Percentiles rank a stretch among this genome's conserved stretches.
These are phyloP conservation scores for Thaumatotibia leucotreta DNA, from an alignment of 1,140 invertebrate species.

Conservation along the genomic window DNA sequence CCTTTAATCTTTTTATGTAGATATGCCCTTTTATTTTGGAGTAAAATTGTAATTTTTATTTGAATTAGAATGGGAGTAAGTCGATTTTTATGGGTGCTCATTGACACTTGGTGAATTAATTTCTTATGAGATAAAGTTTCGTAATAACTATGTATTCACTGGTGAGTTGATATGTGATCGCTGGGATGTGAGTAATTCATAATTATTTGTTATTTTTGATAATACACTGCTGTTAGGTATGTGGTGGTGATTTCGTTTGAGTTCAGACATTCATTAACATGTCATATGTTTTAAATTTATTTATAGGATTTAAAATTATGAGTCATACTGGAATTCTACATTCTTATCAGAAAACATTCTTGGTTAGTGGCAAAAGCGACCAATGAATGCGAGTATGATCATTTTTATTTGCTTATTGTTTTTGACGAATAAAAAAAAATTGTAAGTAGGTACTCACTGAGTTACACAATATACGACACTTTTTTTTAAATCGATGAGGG, in stretches of 20 bases:
- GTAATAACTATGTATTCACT: constrained; percentile 30
- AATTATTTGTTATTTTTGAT: not conserved
- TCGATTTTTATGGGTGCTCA: constrained; percentile 47
- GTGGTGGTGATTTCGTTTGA: not conserved
- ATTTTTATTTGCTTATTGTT: too few species aligned
- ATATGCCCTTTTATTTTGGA: not conserved
- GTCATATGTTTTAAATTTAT: too few species aligned
- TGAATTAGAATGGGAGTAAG: constrained; percentile 52
- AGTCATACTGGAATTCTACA: too few species aligned
- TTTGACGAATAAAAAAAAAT: too few species aligned
- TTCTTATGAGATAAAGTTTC: constrained; percentile 38
- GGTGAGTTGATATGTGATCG: not conserved
- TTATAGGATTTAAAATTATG: too few species aligned
- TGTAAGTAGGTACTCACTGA: too few species aligned
- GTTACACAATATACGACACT: too few species aligned
- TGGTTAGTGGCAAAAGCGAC: too few species aligned
- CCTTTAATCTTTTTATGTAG: not conserved
- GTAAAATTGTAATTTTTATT: constrained; percentile 29
- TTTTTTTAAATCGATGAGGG: too few species aligned
- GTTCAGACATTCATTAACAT: too few species aligned
- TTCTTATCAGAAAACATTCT: too few species aligned
- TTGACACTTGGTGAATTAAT: constrained; percentile 40
- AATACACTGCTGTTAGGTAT: not conserved
- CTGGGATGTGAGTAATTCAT: not conserved
- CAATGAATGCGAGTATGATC: too few species aligned